Base-by-base conservation (phyloP, 2,888 invertebrate genomes). In the Metopia argyrocephala region DNA sequence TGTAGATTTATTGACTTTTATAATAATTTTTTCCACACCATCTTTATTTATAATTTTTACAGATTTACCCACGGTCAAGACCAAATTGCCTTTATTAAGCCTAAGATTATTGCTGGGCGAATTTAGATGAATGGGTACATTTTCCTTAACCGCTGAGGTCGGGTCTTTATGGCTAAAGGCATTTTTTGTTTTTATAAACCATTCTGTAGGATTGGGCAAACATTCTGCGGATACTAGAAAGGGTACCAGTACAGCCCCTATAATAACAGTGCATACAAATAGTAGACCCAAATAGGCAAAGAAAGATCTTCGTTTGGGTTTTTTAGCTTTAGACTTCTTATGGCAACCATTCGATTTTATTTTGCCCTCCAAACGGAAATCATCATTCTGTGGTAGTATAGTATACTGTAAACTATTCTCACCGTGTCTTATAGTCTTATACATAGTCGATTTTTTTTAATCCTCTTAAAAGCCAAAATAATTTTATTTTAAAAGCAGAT, bases 321-420 rank as follows among this genome's bases (percentile, higher is more conserved):
- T 85, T 45, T 85, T 85, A 9, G 83, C 84, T 78, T 86, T 87
- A 6, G 75, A 61, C 78, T 86, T 87, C 38, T 83, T 76, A 12
- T 75, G 61, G 84, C 91, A 92, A 85, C 92, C 92, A 68, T 91
- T 92, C 82, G 92, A 92, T 84, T 92, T 92, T 81, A 93, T 86
- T 76, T 93, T 93, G 85, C 93, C 93, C 82, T 93, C 93, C 85
- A 89, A 92, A 78, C 93, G 90, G 85, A 93, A 92, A 88, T 93
- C 93, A 88, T 94, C 94, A 76, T 94, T 94, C 89, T 94, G 94
- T 78, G 94, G 94, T 83, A 94, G 91, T 85, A 94, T 94, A 85
- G 94, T 94, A 90, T 94, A 94, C 87, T 94, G 94, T 85, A 94
- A 92, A 87, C 94, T 94, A 86, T 94, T 94, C 89, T 94, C 94